Percentiles rank a stretch among this genome's conserved stretches.
These are phyloP conservation scores for Amblyornis subalaris DNA, from an alignment of 2,113 vertebrate genomes.

Conservation along the genomic window DNA sequence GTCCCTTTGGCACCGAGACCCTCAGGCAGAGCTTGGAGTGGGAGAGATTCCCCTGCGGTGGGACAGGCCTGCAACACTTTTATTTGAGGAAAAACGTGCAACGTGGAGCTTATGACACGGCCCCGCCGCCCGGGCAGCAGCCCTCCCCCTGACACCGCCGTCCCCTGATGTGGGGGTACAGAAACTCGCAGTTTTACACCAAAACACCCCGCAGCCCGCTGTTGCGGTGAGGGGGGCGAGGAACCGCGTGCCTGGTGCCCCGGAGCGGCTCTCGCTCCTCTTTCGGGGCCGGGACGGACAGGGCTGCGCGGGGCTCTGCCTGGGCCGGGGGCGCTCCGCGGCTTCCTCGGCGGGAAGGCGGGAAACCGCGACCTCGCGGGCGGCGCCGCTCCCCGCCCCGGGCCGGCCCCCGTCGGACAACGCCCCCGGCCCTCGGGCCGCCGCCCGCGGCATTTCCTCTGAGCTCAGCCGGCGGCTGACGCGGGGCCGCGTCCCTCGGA, in stretches of 20 bases:
- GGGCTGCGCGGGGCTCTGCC: not conserved
- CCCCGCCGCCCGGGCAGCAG: rapidly evolving
- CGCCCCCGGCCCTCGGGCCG: conserved; percentile 23
- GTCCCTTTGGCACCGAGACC: not conserved
- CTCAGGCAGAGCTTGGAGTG: not conserved
- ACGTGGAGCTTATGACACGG: rapidly evolving
- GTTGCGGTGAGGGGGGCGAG: rapidly evolving
- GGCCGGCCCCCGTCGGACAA: not conserved
- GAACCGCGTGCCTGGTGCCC: rapidly evolving
- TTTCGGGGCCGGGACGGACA: not conserved
- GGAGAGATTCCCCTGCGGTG: rapidly evolving
- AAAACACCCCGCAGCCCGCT: rapidly evolving
- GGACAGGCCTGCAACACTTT: too few relatives aligned
- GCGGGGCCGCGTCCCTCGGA: not conserved
- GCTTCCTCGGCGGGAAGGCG: not conserved
- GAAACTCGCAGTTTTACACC: not conserved
- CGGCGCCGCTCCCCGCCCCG: not conserved
- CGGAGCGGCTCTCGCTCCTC: not conserved
- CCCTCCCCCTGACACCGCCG: rapidly evolving
- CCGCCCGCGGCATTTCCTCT: conserved; percentile 33
- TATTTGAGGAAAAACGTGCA: not conserved
- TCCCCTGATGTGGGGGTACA: rapidly evolving
- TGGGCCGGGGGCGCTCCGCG: not conserved
- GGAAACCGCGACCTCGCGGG: not conserved
- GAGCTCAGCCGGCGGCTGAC: not conserved